Percentiles rank a stretch among this genome's conserved stretches.
These are phyloP conservation scores for Lucilia cuprina DNA, from an alignment of 1,140 invertebrate genomes.

Conservation along the genomic window DNA sequence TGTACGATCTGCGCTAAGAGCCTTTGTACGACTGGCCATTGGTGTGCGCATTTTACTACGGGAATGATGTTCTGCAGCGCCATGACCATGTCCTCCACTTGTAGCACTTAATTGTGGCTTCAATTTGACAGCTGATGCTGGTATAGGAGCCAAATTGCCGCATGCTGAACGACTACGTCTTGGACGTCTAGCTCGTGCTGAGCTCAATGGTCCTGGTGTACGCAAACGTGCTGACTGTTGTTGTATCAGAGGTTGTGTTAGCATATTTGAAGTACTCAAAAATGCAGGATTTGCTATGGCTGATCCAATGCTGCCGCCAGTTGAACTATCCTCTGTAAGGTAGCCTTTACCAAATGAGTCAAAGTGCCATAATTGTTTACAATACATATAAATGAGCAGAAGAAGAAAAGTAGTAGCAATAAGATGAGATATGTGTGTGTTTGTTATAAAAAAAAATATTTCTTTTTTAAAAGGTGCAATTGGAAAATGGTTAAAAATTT, in stretches of 20 bases:
- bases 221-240: slow-evolving; percentile 39
- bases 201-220: slow-evolving; percentile 56
- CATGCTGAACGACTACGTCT: slow-evolving; percentile 56
- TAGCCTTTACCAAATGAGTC: slow-evolving; percentile 49
- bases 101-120: neutral
- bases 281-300: slow-evolving; percentile 41
- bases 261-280: neutral
- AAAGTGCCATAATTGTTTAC: slow-evolving; percentile 22
- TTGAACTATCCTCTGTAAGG: slow-evolving; percentile 61
- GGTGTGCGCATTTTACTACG: slow-evolving; percentile 59
- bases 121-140: slow-evolving; percentile 38
- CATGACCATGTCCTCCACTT: slow-evolving; percentile 28
- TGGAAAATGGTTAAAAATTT: neutral
- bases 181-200: slow-evolving; percentile 51
- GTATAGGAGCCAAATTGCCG: slow-evolving; percentile 39
- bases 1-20: slow-evolving; percentile 58
- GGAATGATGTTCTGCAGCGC: slow-evolving; percentile 41
- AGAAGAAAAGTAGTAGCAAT: slow-evolving; percentile 16
- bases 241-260: slow-evolving; percentile 7
- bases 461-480: neutral
- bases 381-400: slow-evolving; percentile 14
- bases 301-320: slow-evolving; percentile 37
- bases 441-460: neutral
- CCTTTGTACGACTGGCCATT: slow-evolving; percentile 50
- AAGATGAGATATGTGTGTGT: slow-evolving; percentile 10